A percentile compares a stretch with the other conserved stretches of the same genome.
Conservation (phyloP, 1,140 invertebrate genomes). For the Drosophila mayri region DNA sequence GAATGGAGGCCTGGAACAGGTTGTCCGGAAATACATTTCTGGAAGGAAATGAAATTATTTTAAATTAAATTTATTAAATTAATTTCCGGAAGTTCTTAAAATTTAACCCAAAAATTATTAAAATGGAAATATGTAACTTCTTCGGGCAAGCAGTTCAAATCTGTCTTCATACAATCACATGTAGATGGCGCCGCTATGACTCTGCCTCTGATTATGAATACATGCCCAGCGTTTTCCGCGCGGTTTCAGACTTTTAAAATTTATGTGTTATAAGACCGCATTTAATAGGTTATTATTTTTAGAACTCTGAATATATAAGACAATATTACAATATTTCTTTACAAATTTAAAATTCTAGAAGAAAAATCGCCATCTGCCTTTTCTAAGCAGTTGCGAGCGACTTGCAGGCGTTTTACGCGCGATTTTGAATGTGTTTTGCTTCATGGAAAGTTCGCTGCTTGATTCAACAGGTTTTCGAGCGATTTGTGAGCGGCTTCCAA, state of each 20-base stretch:
- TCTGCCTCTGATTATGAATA: too few species aligned
- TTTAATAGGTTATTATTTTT: not conserved
- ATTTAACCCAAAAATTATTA: too few species aligned
- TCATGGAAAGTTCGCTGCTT: not conserved
- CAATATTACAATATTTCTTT: not conserved
- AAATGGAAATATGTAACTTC: too few species aligned
- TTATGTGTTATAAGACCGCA: not conserved
- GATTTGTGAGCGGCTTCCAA: not conserved
- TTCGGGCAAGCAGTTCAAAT: too few species aligned
- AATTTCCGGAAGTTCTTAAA: too few species aligned
- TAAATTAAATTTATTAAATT: too few species aligned
- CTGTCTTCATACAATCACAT: too few species aligned
- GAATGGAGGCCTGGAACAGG: slow-evolving; percentile 94
- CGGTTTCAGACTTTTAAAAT: not conserved
- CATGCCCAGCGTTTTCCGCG: not conserved
- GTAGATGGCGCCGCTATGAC: too few species aligned
- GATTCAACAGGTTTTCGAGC: slow-evolving; percentile 4
- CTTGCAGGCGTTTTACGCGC: not conserved
- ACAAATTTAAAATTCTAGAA: too few species aligned
- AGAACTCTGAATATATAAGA: too few species aligned
- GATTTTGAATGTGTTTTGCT: not conserved
- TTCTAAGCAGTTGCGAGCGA: not conserved
- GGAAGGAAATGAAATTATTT: slow-evolving; percentile 10
- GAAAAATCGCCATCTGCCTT: not conserved
- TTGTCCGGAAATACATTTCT: slow-evolving; percentile 96